Base-by-base conservation (phyloP, 2,113 vertebrate genomes). In the Pterocles orientalis region DNA sequence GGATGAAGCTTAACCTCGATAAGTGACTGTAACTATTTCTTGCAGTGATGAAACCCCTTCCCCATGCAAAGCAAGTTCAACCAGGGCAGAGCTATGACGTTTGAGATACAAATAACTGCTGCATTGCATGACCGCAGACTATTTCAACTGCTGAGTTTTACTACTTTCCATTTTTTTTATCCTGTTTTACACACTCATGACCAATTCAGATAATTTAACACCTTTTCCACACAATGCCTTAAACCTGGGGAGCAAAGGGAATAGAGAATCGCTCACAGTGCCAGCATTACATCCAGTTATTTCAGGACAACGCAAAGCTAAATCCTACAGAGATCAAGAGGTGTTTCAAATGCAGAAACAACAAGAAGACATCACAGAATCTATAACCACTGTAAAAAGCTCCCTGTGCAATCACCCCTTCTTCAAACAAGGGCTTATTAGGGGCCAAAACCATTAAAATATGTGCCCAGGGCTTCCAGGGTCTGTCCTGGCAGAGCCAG, bases 221-320 rank as follows among this genome's bases (percentile, higher is more conserved):
- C 31, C 18, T 53, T 86, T 47, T 33, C 34, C 34, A 43, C 36
- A 19, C 1, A 71, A 87, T 6, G 5, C 56, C 70, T 77, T 69
- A 50, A 70, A 45, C 23, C 34, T 9, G 14, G 26, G 13, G 7
- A 75, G 51, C 47, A 76, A 66, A 57, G 23, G 47, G 51, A 53
- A 57, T 7, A 13, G 17, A 51, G 50, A 33, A 73, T 1, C 2
- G 2, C 34, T n/a, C 5, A 1, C 2, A 0, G 39, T 8, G 45
- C 45, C 60, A n/a, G 58, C 15, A 7, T 36, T 60, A 31, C 10
- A 34, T 41, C 41, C 41, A 41, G 19, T 39, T 36, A 47, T 25
- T 43, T 57, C 36, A 57, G 65, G 47, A 48, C 1, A 6, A 34
- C 3, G 3, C 34, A 39, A 56, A 3, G 50, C 29, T 24, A 60